Base-by-base conservation (phyloP, 2,113 vertebrate genomes). In the Bungarus multicinctus region DNA sequence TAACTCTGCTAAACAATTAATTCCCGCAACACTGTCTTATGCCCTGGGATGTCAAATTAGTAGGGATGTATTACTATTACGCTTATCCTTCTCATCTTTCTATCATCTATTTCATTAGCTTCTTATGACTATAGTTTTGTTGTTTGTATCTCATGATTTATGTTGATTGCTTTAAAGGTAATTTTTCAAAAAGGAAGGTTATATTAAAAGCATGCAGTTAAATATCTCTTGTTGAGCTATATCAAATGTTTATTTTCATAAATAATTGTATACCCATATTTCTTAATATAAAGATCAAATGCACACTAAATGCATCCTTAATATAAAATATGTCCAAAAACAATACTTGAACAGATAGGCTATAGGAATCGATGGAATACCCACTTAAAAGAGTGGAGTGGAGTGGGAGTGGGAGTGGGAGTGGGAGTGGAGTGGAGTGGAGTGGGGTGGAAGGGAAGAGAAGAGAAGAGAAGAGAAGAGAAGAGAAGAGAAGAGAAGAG, bases 381-480 rank as follows among this genome's bases (percentile, higher is more conserved):
- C 11, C 11, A 64, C 58, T 60, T 60, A 60, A 60, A 30, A 57
- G 23, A 27, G 9, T 9, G 3, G 57, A 25, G 7, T 12, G 10
- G 57, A 30, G 10, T 3, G 23, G 47, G 47, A 47, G 3, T 3
- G 25, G 30, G 58, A 30, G 0, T 1, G 25, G 57, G 25, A n/a
- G n/a, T n/a, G n/a, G n/a, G 57, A 58, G 7, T 47, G 47, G 47
- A 47, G 3, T 3, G 25, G 57, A 25, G 1, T 4, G 30, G 58
- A 30, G 0, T 1, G 25, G 57, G 25, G 0, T 8, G 47, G 47
- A 50, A 50, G 8, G 47, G 8, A 50, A 50, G 1, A 1, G 47
- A 50, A 50, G 8, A 0, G 47, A 50, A 2, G 8, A 0, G 47
- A 50, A 9, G 8, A 0, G 47, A 50, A 9, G 8, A 1, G 47